Evolutionary conservation across 2,888 invertebrate species (phyloP), one percentile per base, ranked within the genome.

Genomic region (Eilema caniola): DNA sequence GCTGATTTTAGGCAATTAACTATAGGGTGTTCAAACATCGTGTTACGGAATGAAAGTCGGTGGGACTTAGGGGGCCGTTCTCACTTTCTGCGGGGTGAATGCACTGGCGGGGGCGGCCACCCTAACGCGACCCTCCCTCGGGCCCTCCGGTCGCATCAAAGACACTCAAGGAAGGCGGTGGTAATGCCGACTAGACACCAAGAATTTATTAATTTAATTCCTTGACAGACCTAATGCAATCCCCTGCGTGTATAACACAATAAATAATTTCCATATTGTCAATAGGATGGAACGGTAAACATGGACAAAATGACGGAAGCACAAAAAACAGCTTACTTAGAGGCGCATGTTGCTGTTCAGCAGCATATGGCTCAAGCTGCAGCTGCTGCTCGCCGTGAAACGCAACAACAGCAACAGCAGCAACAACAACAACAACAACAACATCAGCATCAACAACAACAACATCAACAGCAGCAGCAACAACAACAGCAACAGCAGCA

Each of bases 261-360:
- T 28, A 33, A 37, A 16, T 23, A 47, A 23, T 5, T 66, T 73
- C 61, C 11, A 14, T 37, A 53, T 62, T 59, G 53, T 56, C 2
- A 14, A 28, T 84, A 97, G 97, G 96, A 96, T 90, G 96, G 96
- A 78, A 96, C 96, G 75, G 96, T 96, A 79, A 97, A 97, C 85
- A 97, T 97, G 96, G 97, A 97, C 86, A 97, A 97, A 90, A 97
- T 97, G 97, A 97, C 96, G 81, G 97, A 96, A 92, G 97, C 96
- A 81, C 97, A 97, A 89, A 97, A 97, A 91, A 96, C 97, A 76
- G 97, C 97, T 68, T 97, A 97, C 87, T 93, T 97, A 79, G 97
- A 97, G 91, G 97, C 97, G 72, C 97, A 97, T 89, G 97, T 97
- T 88, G 97, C 97, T 73, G 97, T 97, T 68, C 97, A 97, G 90